phyloP scores from a whole-genome alignment of 2,797 vertebrate species.

The Megaceryle alcyon region DNA sequence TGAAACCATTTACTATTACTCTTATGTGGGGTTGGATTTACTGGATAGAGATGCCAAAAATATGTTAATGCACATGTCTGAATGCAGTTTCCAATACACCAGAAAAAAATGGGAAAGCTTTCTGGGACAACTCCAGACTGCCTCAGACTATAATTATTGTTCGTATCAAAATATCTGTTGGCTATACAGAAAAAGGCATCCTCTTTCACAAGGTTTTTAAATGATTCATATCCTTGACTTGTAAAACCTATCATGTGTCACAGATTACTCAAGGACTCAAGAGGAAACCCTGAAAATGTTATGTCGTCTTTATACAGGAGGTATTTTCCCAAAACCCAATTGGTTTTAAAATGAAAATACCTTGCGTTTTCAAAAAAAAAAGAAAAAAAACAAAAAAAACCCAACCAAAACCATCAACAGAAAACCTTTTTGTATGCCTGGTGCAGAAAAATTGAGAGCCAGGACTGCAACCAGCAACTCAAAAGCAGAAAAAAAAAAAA shows the following conservation, averaged over 20 bases:
- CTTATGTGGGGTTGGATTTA: not conserved
- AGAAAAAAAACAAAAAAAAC: not conserved
- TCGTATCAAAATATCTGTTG: slow-evolving; percentile 13
- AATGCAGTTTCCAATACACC: not conserved
- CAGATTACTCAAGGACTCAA: slow-evolving; percentile 11
- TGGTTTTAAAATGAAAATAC: not conserved
- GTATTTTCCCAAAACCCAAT: slow-evolving; percentile 13
- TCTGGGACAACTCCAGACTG: not conserved
- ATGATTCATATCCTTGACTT: slow-evolving; percentile 28
- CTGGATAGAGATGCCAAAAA: not conserved
- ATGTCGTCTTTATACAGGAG: not conserved
- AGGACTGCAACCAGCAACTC: not conserved
- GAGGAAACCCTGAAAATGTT: slow-evolving; percentile 1
- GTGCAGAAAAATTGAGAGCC: not conserved
- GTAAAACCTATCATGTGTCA: slow-evolving; percentile 34
- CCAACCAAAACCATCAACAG: not conserved
- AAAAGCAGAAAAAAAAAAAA: not conserved
- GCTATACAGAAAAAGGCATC: slow-evolving; percentile 6
- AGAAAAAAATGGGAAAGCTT: not conserved
- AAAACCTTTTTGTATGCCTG: not conserved
- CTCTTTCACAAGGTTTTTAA: not conserved
- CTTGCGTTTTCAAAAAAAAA: not conserved
- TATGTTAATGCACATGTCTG: not conserved
- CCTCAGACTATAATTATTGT: slow-evolving; percentile 11
- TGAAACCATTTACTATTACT: not conserved